Evolutionary conservation across 2,888 invertebrate genomes (phyloP), one percentile per base, ranked within the genome.

Genomic region (Parascotia fuliginaria): DNA sequence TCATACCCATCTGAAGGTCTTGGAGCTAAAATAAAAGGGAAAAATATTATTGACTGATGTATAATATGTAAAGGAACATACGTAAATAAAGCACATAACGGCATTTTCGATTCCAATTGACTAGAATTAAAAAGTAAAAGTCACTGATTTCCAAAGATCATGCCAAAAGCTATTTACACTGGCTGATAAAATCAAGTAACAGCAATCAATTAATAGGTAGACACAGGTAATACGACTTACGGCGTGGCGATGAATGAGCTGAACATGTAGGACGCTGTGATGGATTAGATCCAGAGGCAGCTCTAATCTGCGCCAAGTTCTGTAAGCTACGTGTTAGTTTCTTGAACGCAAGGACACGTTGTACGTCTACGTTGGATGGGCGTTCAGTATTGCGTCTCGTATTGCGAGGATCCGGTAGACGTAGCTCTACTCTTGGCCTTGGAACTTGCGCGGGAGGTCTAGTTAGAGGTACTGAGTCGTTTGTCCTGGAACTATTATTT

Each of bases 311-410:
- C 0, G 65, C 47, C 32, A 65, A 15, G 36, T 39, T 42, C 32
- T 60, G 51, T 9, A 73, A 28, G 32, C 55, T 72, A 29, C 73
- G 69, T 0, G 72, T 69, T 28, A 81, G 49, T 9, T 69, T 76
- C 53, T 77, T 76, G 60, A 81, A 69, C 3, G 79, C 75, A n/a
- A 80, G 53, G 13, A 81, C 65, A 32, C 75, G 75, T 38, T 73
- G 70, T 9, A 81, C 56, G 32, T 80, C 73, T 2, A 62, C 37
- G 1, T 45, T 13, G n/a, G 43, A 37, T 7, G 55, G 29, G 43
- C 27, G 71, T 0, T 39, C 64, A 43, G 7, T 55, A 55, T 47
- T 65, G 22, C 47, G 58, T 9, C 7, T 24, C 47, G 64, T 2
- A 9, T 41, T 38, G 22, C 60, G 60, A 0, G 41, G 0, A 0